Evolutionary conservation across 2,797 vertebrate species (phyloP).

Genomic region (Micromesistius poutassou): DNA sequence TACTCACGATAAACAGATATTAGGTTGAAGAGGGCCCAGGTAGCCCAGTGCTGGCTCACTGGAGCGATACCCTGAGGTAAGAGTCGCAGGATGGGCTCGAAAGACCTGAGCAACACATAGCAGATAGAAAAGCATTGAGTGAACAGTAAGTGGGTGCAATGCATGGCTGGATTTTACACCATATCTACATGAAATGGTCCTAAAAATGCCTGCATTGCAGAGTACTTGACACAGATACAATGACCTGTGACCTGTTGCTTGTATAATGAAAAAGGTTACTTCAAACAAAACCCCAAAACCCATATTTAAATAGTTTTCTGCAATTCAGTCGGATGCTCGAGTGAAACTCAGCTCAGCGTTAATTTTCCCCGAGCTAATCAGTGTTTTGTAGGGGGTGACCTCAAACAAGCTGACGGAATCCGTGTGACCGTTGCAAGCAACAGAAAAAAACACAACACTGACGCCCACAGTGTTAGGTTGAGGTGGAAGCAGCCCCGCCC

Average conservation of each 20-base stretch:
- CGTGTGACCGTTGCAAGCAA: too few relatives aligned
- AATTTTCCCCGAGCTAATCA: too few relatives aligned
- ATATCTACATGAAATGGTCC: neutral
- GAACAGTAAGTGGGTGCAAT: neutral
- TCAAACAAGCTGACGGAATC: too few relatives aligned
- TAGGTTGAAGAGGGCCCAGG: slow-evolving; percentile 96
- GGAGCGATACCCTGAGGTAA: slow-evolving; percentile 91
- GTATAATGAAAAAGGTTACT: neutral
- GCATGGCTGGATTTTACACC: neutral
- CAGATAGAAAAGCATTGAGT: neutral
- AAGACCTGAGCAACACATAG: slow-evolving; percentile 79
- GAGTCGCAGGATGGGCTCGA: slow-evolving; percentile 95
- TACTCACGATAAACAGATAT: slow-evolving; percentile 98
- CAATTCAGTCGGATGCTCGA: too few relatives aligned
- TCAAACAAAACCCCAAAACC: too few relatives aligned
- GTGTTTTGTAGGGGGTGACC: too few relatives aligned
- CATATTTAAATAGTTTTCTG: too few relatives aligned
- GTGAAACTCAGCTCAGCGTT: too few relatives aligned
- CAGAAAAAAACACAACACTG: too few relatives aligned
- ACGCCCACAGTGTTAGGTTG: too few relatives aligned
- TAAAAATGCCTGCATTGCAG: neutral
- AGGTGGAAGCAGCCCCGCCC: too few relatives aligned
- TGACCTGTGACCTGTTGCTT: neutral
- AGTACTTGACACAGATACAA: neutral
- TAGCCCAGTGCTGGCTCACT: slow-evolving; percentile 98